Percentiles rank a stretch among this genome's conserved stretches.
Conservation (phyloP, 2,888 invertebrate species). For the Rhimphoctona megacephalus region DNA sequence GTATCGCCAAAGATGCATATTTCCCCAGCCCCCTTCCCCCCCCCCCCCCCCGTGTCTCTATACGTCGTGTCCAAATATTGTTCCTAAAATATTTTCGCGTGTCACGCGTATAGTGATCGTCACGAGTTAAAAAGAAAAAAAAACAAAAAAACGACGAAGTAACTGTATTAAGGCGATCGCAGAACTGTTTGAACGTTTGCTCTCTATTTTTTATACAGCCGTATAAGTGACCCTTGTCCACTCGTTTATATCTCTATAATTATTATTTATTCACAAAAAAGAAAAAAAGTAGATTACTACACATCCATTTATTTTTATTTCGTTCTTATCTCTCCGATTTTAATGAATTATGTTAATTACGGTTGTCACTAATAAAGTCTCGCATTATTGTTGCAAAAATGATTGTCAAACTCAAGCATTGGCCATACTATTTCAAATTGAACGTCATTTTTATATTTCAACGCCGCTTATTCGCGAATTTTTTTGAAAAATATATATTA, state of each 20-base stretch:
- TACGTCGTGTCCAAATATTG: slow-evolving; percentile 81
- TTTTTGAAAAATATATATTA: background rate
- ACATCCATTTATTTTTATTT: slow-evolving; percentile 9
- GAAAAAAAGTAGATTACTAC: background rate
- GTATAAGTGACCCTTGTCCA: slow-evolving; percentile 70
- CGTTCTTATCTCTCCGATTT: background rate
- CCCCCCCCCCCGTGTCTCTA: slow-evolving; percentile 74
- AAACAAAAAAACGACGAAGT: slow-evolving; percentile 51
- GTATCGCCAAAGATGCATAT: slow-evolving; percentile 81
- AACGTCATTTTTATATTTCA: background rate
- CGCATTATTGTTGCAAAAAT: background rate
- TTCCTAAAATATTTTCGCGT: slow-evolving; percentile 78
- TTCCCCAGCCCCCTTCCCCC: background rate
- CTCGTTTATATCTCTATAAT: slow-evolving; percentile 40
- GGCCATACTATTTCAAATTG: background rate
- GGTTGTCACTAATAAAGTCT: background rate
- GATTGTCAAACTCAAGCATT: background rate
- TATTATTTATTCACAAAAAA: slow-evolving; percentile 61
- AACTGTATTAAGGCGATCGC: slow-evolving; percentile 60
- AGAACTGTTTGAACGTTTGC: slow-evolving; percentile 73
- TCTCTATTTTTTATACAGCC: slow-evolving; percentile 82
- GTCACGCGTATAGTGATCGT: slow-evolving; percentile 74
- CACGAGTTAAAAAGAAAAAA: slow-evolving; percentile 45
- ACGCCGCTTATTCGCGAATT: background rate
- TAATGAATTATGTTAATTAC: background rate